Conservation (phyloP, 2,888 invertebrate genomes). For the Watsonalla binaria region DNA sequence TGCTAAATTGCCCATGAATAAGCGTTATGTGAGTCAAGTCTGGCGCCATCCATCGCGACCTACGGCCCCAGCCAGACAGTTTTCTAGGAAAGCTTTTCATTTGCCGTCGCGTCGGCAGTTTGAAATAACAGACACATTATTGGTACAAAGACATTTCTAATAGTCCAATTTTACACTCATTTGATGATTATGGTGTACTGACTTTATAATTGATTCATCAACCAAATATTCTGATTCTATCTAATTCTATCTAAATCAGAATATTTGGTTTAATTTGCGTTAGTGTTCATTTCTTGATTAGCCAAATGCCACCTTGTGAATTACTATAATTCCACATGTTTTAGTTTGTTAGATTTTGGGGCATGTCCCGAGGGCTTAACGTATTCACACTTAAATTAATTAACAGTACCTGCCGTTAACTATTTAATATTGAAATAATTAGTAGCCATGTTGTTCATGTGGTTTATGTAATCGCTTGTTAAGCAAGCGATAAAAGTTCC, state of each 20-base stretch:
- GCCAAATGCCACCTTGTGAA: background rate
- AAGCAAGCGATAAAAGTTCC: no score
- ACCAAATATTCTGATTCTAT: no score
- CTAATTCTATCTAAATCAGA: no score
- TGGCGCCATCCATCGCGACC: conserved; percentile 40
- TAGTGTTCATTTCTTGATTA: background rate
- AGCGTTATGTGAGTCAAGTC: conserved; percentile 52
- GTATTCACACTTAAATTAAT: conserved; percentile 15
- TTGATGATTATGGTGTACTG: conserved; percentile 13
- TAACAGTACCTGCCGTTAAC: conserved; percentile 10
- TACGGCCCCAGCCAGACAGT: conserved; percentile 39
- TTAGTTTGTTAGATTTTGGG: background rate
- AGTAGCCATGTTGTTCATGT: background rate
- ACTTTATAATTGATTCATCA: background rate
- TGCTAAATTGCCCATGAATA: conserved; percentile 35
- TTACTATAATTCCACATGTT: background rate
- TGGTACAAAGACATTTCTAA: conserved; percentile 38
- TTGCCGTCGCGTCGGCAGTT: conserved; percentile 27
- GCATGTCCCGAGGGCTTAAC: background rate
- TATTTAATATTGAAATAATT: background rate
- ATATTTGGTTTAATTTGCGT: background rate
- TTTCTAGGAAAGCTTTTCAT: conserved; percentile 53
- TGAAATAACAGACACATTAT: conserved; percentile 59
- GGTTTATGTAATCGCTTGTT: no score
- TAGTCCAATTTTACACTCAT: conserved; percentile 17